Conservation (phyloP, 37 sponge, comb jelly and placozoan genomes). For the Ephydatia muelleri region DNA sequence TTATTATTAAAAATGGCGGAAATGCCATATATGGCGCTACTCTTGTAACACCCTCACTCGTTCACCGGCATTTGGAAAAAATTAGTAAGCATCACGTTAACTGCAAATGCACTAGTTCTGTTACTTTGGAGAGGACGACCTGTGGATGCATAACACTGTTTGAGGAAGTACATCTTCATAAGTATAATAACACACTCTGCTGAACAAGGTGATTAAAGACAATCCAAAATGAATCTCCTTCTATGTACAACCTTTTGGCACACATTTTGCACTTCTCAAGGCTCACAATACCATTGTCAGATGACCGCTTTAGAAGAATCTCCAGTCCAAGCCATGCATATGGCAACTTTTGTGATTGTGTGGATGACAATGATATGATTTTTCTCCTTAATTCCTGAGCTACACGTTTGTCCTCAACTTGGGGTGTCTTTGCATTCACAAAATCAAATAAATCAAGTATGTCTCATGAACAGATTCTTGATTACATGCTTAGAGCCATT, state of each 20-base stretch:
- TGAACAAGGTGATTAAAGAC: constrained; percentile 8
- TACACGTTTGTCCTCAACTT: not conserved
- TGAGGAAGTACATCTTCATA: constrained; percentile 18
- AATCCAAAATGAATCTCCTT: constrained; percentile 11
- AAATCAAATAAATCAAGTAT: not conserved
- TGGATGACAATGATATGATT: too few species aligned
- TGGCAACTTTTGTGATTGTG: not conserved
- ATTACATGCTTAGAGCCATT: constrained; percentile 10
- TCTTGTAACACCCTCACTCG: too few species aligned
- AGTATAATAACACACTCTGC: constrained; percentile 8
- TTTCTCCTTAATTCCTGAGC: constrained; percentile 13
- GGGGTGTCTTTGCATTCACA: constrained; percentile 5
- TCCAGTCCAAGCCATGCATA: constrained; percentile 7
- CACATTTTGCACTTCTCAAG: constrained; percentile 7
- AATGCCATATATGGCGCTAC: too few species aligned
- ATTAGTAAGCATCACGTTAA: too few species aligned
- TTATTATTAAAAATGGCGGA: too few species aligned
- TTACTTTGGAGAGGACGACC: constrained; percentile 20
- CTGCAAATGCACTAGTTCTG: constrained; percentile 15
- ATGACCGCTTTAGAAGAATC: not conserved
- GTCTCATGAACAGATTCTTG: constrained; percentile 2
- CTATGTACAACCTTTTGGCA: constrained; percentile 18
- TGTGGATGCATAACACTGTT: constrained; percentile 19
- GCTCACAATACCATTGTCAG: constrained; percentile 9
- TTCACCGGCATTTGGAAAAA: too few species aligned